Percentiles rank a stretch among this genome's conserved stretches.
phyloP scores from a whole-genome alignment of 2,888 invertebrate genomes.

The Hylaea fasciaria region DNA sequence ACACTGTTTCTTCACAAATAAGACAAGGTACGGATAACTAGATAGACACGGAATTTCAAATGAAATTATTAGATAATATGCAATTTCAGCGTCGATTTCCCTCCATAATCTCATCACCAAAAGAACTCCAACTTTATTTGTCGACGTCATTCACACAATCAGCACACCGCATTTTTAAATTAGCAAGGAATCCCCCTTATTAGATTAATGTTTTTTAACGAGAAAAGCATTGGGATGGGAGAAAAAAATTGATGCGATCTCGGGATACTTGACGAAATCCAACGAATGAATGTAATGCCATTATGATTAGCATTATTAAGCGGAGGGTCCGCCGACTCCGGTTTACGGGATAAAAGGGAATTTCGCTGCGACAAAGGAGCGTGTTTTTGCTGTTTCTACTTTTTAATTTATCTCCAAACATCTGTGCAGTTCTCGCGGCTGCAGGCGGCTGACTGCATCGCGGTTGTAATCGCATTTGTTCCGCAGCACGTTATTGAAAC shows the following conservation, averaged over 20 bases:
- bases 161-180: slow-evolving; percentile 57
- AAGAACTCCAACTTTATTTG: slow-evolving; percentile 21
- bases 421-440: slow-evolving; percentile 67
- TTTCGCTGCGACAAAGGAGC: slow-evolving; percentile 70
- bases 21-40: no score
- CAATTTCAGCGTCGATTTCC: slow-evolving; percentile 32
- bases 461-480: slow-evolving; percentile 80
- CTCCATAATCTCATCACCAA: slow-evolving; percentile 24
- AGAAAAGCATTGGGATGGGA: slow-evolving; percentile 63
- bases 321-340: slow-evolving; percentile 79
- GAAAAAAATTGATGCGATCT: slow-evolving; percentile 71
- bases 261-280: slow-evolving; percentile 79
- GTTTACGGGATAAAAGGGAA: slow-evolving; percentile 80
- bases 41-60: no score
- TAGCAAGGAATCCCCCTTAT: slow-evolving; percentile 61
- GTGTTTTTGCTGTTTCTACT: slow-evolving; percentile 57
- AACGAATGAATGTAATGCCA: slow-evolving; percentile 82
- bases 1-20: no score
- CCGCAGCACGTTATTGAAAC: slow-evolving; percentile 78
- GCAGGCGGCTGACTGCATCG: slow-evolving; percentile 51
- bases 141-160: slow-evolving; percentile 49
- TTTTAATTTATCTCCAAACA: slow-evolving; percentile 75
- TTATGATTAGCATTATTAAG: slow-evolving; percentile 83
- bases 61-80: slow-evolving; percentile 30
- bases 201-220: slow-evolving; percentile 70